Conservation (phyloP, 2,797 vertebrate genomes). For the Balearica regulorum region DNA sequence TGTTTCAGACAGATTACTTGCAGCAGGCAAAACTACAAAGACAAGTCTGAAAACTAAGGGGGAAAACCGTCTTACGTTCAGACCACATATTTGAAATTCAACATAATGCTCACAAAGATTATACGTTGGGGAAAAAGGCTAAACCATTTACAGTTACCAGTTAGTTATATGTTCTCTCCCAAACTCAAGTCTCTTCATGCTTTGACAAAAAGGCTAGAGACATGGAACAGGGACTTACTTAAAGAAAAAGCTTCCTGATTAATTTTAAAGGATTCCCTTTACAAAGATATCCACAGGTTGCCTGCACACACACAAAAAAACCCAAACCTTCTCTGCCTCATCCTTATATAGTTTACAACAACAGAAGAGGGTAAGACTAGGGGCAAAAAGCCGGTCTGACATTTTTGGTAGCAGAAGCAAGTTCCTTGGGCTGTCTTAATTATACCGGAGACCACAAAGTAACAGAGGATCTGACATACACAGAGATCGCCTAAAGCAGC, state of each 20-base stretch:
- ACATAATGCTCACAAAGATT: not conserved
- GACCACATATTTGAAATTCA: not conserved
- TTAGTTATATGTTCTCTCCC: not conserved
- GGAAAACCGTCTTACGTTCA: not conserved
- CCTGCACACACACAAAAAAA: not conserved
- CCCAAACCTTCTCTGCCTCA: not conserved
- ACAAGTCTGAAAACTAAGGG: not conserved
- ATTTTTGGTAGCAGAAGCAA: conserved; percentile 19
- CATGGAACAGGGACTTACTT: not conserved
- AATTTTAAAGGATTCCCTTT: not conserved
- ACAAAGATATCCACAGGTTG: not conserved
- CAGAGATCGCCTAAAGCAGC: not conserved
- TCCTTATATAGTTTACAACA: not conserved
- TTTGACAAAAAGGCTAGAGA: not conserved
- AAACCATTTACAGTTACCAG: not conserved
- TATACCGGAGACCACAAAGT: not conserved
- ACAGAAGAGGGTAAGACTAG: not conserved
- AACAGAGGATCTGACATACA: not conserved
- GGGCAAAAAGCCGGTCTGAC: not conserved
- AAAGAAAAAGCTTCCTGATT: not conserved
- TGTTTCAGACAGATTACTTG: not conserved
- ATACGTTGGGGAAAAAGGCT: not conserved
- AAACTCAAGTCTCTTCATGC: not conserved
- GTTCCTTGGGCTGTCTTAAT: not conserved
- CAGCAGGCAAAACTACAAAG: not conserved